Base-by-base conservation (phyloP, 1,140 invertebrate species). In the Drosophila setifemur region DNA sequence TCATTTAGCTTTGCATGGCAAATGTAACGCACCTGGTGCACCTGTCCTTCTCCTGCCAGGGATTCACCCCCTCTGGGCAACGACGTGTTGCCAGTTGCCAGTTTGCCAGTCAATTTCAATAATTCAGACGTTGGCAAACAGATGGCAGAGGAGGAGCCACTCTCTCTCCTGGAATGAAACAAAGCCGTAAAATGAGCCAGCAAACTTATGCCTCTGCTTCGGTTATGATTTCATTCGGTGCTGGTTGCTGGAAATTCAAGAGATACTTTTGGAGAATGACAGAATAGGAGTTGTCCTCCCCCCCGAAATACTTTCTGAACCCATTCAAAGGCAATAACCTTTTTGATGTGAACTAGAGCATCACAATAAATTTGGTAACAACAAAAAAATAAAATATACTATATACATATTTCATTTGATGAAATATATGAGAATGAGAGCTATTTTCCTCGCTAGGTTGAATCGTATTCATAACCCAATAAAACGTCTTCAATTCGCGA, bases 1-100 rank as follows among this genome's bases (percentile, higher is more conserved):
- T 85, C 78, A 82, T 82, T 82, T 82, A 69, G 78, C 52, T 60
- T 58, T 67, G 57, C 78, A 73, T 64, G 48, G 67, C 78, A 73
- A 73, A 75, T 79, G 71, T 53, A 81, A 75, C 66, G 52, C 73
- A 77, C 72, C 73, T 74, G 71, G 11, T 49, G 42, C 67, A 71
- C 57, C 31, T 64, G 42, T 40, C 42, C 60, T 29, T 12, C 6
- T 3, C 19, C 23, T 14, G 29, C 16, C 33, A 39, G 18, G 11
- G 18, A 25, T n/a, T 23, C 48, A 21, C 14, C 12, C 25, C 31
- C 60, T 54, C 6, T 29, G 14, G 42, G 40, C 40, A 2, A 35
- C 42, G 50, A 64, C 18, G 39, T 66, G 49, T 67, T 54, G 40
- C 61, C 26, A 58, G 57, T 61, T 61, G 54, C 42, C 49, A 68